phyloP scores from a whole-genome alignment of 2,113 vertebrate species.

The Butorides virescens region DNA sequence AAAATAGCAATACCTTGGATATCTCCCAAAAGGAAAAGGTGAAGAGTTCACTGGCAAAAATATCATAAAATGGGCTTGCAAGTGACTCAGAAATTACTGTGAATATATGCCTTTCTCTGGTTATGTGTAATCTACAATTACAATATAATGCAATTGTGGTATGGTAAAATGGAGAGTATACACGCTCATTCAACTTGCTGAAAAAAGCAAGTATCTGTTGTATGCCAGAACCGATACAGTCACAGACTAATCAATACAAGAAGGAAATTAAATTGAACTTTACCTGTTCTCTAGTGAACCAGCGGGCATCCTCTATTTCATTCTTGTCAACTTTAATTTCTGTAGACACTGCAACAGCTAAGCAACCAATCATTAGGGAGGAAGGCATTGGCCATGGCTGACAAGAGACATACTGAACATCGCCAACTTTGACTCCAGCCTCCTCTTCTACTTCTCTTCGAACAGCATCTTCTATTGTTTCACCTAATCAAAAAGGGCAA shows the following conservation, averaged over 20 bases:
- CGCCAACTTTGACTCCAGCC: constrained; percentile 85
- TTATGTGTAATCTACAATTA: constrained; percentile 4
- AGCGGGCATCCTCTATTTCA: constrained; percentile 94
- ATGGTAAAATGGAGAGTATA: neutral
- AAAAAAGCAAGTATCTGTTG: constrained; percentile 40
- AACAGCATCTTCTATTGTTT: constrained; percentile 91
- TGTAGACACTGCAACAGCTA: constrained; percentile 86
- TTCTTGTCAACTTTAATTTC: constrained; percentile 90
- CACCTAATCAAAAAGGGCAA: constrained; percentile 77
- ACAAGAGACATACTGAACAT: constrained; percentile 88
- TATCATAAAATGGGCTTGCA: neutral
- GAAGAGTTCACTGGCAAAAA: neutral
- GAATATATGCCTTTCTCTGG: neutral
- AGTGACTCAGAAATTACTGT: neutral
- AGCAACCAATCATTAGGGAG: constrained; percentile 93
- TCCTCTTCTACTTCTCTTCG: constrained; percentile 93
- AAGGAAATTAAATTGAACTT: constrained; percentile 75
- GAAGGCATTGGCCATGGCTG: constrained; percentile 98
- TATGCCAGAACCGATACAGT: constrained; percentile 43
- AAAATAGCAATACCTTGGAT: neutral
- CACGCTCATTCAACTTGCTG: neutral
- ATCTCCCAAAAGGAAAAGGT: neutral
- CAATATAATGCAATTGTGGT: neutral
- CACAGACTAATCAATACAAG: constrained; percentile 70
- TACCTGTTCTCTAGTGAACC: constrained; percentile 93